Evolutionary conservation across 2,797 vertebrate genomes (phyloP).

Genomic region (Zenarchopterus dispar): DNA sequence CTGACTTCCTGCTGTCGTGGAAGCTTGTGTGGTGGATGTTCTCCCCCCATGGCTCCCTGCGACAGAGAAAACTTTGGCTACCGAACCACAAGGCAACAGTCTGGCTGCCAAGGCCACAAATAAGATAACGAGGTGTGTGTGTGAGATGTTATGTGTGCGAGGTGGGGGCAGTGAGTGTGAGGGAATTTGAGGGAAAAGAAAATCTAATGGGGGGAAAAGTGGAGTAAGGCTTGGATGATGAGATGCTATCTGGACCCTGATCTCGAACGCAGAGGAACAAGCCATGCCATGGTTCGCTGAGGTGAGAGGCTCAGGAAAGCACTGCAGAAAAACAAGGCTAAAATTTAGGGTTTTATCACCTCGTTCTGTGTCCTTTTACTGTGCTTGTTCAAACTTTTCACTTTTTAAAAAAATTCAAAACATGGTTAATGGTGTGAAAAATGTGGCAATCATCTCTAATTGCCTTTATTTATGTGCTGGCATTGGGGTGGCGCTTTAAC

Average conservation of each 20-base stretch:
- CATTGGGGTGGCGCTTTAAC: slow-evolving; percentile 54
- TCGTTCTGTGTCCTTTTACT: slow-evolving; percentile 66
- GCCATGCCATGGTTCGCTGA: slow-evolving; percentile 67
- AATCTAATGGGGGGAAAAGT: slow-evolving; percentile 76
- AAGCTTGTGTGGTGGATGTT: slow-evolving; percentile 71
- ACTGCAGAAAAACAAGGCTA: slow-evolving; percentile 62
- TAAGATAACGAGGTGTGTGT: slow-evolving; percentile 80
- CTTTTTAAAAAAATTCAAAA: slow-evolving; percentile 68
- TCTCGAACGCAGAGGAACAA: slow-evolving; percentile 71
- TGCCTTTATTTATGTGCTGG: slow-evolving; percentile 68
- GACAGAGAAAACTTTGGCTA: slow-evolving; percentile 73
- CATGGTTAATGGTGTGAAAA: slow-evolving; percentile 73
- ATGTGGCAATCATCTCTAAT: slow-evolving; percentile 74
- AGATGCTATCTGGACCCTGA: slow-evolving; percentile 76
- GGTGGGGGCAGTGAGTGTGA: slow-evolving; percentile 63
- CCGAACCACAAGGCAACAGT: slow-evolving; percentile 76
- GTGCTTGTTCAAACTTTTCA: slow-evolving; percentile 76
- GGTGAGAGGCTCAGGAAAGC: slow-evolving; percentile 50
- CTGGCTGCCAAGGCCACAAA: slow-evolving; percentile 80
- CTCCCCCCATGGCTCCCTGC: slow-evolving; percentile 67
- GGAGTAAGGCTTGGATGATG: slow-evolving; percentile 76
- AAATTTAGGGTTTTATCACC: slow-evolving; percentile 17
- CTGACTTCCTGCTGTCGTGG: slow-evolving; percentile 68
- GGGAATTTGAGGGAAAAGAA: slow-evolving; percentile 75
- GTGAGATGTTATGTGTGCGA: slow-evolving; percentile 61